phyloP scores from a whole-genome alignment of 2,797 vertebrate species.

The Mus minutoides region DNA sequence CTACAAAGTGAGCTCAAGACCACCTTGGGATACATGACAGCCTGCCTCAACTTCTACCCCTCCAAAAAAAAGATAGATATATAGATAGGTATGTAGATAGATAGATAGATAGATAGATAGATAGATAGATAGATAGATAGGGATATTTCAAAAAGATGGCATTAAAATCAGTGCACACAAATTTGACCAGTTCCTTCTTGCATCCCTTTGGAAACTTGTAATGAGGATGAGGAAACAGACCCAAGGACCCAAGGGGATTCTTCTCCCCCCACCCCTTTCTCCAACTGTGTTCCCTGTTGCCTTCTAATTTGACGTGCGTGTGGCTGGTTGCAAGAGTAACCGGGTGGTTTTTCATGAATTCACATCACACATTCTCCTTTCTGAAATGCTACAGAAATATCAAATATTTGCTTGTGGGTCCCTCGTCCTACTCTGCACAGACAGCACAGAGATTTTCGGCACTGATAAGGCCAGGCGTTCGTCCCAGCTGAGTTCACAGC shows the following conservation, averaged over 20 bases:
- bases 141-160: background rate
- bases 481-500: background rate
- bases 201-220: background rate
- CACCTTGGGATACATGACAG: background rate
- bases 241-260: background rate
- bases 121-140: background rate
- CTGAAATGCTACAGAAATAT: conserved; percentile 42
- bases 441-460: background rate
- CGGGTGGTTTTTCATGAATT: conserved; percentile 44
- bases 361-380: conserved; percentile 35
- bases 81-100: too few species aligned
- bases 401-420: conserved; percentile 34
- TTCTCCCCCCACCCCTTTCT: background rate
- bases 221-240: background rate
- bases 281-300: fast-evolving
- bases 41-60: background rate
- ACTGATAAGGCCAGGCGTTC: background rate
- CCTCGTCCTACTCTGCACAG: background rate
- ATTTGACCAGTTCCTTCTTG: background rate
- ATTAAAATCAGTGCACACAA: conserved; percentile 12
- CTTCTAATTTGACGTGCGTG: background rate
- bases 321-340: background rate
- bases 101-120: too few species aligned
- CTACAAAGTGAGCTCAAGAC: background rate
- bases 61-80: background rate